Base-by-base conservation (phyloP, 2,797 vertebrate genomes). In the Myioborus melanocephalus region DNA sequence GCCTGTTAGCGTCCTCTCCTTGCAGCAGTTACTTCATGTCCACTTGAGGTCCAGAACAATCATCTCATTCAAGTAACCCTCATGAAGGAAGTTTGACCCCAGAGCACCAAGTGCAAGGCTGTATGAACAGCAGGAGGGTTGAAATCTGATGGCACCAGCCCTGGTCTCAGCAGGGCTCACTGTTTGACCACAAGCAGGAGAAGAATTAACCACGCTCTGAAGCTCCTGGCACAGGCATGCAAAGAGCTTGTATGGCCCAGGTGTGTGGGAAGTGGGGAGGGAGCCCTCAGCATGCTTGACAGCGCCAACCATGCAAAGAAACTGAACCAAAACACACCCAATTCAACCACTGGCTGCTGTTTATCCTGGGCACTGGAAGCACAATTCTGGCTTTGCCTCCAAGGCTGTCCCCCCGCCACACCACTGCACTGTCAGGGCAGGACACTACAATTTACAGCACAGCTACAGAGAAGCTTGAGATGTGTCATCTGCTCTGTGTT, bases 191-290 rank as follows among this genome's bases (percentile, higher is more conserved):
- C 14, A 26, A 35, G 14, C 13, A 53, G 15, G 5, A 6, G 5
- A 10, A 34, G 34, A 85, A 41, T 46, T 65, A 76, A 16, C 18
- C 18, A 23, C 0, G 2, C 27, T 39, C 35, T 35, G n/a, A 39
- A 70, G 27, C 1, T 4, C 16, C 23, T 22, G 32, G 22, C 3
- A 14, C 14, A 57, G 44, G 22, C 20, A 6, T 6, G 16, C 5
- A 3, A 47, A 69, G 32, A 37, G 16, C 6, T 2, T 37, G 21
- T 2, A 2, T 0, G 1, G 15, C n/a, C 2, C 6, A 0, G 3
- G 11, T 30, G 30, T 1, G 0, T 32, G 63, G 32, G 46, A 79
- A 43, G 2, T 0, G 30, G 6, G 18, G 19, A 39, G 13, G 50
- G 65, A 87, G 19, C 39, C 53, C 49, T 50, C 44, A 59, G 30